phyloP scores from a whole-genome alignment of 2,797 vertebrate species.

The Channa striata region DNA sequence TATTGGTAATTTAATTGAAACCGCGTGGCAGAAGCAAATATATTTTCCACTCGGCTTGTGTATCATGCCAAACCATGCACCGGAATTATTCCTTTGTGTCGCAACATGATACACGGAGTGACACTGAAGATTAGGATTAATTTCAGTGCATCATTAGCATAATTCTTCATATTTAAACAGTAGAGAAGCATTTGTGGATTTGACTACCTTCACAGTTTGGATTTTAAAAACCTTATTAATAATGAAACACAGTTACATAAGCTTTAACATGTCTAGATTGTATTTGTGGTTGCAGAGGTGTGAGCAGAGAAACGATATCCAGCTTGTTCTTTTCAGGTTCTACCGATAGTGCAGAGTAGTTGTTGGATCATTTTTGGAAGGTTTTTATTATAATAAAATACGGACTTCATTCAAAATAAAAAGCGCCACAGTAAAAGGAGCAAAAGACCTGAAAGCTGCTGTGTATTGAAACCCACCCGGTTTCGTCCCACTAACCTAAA shows the following conservation, averaged over 20 bases:
- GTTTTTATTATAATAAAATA: conserved; percentile 6
- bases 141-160: conserved; percentile 47
- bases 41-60: conserved; percentile 67
- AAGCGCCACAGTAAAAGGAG: neutral
- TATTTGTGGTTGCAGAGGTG: neutral
- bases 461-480: no score
- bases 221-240: conserved; percentile 15
- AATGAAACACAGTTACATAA: conserved; percentile 1
- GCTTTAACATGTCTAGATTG: neutral
- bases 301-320: conserved; percentile 20
- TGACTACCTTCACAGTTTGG: conserved; percentile 22
- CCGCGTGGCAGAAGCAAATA: conserved; percentile 58
- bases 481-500: no score
- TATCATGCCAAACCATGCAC: conserved; percentile 44
- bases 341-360: neutral
- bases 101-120: conserved; percentile 52
- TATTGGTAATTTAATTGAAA: conserved; percentile 73
- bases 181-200: conserved; percentile 18
- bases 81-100: conserved; percentile 49
- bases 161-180: conserved; percentile 35
- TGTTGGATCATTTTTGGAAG: neutral
- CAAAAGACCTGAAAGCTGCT: neutral
- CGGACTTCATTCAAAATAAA: no score
- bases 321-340: conserved; percentile 11
- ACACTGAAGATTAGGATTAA: conserved; percentile 65